phyloP scores from a whole-genome alignment of 2,113 vertebrate species.

The Alosa alosa region DNA sequence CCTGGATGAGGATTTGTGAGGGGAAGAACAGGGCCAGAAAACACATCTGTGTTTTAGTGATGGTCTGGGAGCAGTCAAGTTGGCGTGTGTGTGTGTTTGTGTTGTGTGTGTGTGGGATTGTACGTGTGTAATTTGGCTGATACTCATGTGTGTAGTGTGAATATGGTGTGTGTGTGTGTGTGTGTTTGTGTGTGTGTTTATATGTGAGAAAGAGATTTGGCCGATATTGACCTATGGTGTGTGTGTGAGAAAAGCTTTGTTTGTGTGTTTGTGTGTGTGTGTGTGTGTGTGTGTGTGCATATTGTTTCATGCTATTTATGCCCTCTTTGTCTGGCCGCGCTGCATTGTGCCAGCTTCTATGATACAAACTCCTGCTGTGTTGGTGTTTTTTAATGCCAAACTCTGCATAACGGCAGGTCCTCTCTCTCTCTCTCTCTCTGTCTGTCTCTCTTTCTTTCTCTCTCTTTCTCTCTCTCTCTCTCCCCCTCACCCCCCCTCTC shows the following conservation, averaged over 20 bases:
- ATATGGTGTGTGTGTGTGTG: not conserved
- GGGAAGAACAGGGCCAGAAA: not conserved
- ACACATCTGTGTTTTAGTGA: constrained; percentile 13
- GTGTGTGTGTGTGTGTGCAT: not conserved
- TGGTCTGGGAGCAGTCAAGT: not conserved
- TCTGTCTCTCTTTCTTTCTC: no score
- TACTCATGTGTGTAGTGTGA: not conserved
- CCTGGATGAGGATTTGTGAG: not conserved
- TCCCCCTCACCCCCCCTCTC: no score
- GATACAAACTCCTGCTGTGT: not conserved
- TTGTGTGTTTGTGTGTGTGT: not conserved
- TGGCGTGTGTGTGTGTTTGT: not conserved
- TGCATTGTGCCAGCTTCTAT: not conserved
- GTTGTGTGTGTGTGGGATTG: not conserved
- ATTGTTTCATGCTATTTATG: not conserved
- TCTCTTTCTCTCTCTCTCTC: no score
- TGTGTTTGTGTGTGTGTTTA: not conserved
- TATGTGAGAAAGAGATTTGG: not conserved
- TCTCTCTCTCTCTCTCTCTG: not conserved
- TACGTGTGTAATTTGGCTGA: not conserved
- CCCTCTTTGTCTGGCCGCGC: not conserved
- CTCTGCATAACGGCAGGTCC: not conserved
- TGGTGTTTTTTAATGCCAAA: not conserved
- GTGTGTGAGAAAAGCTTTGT: no score
- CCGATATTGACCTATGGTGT: not conserved